phyloP scores from a whole-genome alignment of 2,888 invertebrate species.

The Cryptocheilus praepositus region DNA sequence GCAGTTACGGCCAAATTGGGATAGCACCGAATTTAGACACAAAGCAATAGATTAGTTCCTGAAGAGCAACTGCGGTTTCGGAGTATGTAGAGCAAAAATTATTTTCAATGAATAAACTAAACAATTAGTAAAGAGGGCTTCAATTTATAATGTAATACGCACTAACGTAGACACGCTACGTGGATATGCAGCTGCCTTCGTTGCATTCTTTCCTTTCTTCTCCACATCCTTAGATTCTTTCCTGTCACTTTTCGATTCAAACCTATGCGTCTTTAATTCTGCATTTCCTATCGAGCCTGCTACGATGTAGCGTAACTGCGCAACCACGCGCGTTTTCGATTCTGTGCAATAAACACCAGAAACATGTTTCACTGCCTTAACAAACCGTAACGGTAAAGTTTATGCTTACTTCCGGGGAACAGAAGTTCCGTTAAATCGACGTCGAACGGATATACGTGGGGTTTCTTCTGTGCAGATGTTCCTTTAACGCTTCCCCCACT shows the following conservation, averaged over 20 bases:
- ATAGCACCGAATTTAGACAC: no score
- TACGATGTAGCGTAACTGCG: conserved; percentile 50
- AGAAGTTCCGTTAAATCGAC: conserved; percentile 61
- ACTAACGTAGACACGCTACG: neutral
- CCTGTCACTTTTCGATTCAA: conserved; percentile 20
- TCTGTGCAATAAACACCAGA: conserved; percentile 35
- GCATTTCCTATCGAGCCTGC: conserved; percentile 51
- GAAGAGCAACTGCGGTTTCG: no score
- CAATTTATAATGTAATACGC: neutral
- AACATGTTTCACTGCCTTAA: neutral
- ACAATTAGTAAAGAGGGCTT: no score
- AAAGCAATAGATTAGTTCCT: no score
- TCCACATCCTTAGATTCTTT: conserved; percentile 45
- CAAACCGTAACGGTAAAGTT: neutral
- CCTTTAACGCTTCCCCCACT: neutral
- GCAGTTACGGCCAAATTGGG: no score
- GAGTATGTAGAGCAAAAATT: no score
- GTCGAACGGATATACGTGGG: conserved; percentile 57
- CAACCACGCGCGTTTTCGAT: conserved; percentile 48
- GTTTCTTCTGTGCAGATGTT: conserved; percentile 8
- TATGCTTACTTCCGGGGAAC: conserved; percentile 63
- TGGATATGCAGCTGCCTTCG: conserved; percentile 28
- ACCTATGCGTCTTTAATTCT: conserved; percentile 52
- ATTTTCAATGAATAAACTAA: no score
- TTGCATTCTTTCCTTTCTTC: conserved; percentile 35